Evolutionary conservation across 1,140 invertebrate genomes (phyloP).

Genomic region (Drosophila pachea): DNA sequence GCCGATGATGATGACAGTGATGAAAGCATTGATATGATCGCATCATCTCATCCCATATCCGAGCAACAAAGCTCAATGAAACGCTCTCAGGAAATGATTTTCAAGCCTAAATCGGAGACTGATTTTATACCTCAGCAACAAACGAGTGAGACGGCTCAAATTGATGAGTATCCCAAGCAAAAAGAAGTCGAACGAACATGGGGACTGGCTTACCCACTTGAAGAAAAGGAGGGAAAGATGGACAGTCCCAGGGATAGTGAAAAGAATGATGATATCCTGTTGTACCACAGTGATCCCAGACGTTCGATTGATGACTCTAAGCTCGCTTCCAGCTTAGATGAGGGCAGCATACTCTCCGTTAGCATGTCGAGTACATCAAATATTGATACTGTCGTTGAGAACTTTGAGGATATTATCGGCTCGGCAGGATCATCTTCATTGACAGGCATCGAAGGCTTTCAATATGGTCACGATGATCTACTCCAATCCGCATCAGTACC

Average conservation of each 20-base stretch:
- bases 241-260: slow-evolving; percentile 66
- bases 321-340: slow-evolving; percentile 81
- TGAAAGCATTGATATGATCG: slow-evolving; percentile 62
- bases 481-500: slow-evolving; percentile 50
- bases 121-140: slow-evolving; percentile 42
- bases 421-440: slow-evolving; percentile 79
- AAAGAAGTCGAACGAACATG: slow-evolving; percentile 71
- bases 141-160: slow-evolving; percentile 28
- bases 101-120: slow-evolving; percentile 83
- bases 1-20: slow-evolving; percentile 73
- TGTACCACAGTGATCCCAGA: slow-evolving; percentile 65
- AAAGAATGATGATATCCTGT: slow-evolving; percentile 63
- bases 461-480: slow-evolving; percentile 78
- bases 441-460: slow-evolving; percentile 72
- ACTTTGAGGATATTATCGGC: slow-evolving; percentile 80
- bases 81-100: slow-evolving; percentile 93
- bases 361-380: slow-evolving; percentile 82
- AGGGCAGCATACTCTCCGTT: slow-evolving; percentile 81
- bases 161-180: slow-evolving; percentile 73
- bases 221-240: slow-evolving; percentile 54
- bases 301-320: slow-evolving; percentile 76
- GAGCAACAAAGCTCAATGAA: slow-evolving; percentile 87
- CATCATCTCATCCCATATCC: slow-evolving; percentile 50
- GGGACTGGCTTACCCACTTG: slow-evolving; percentile 68
- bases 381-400: slow-evolving; percentile 81